Evolutionary conservation across 2,888 invertebrate species (phyloP), one percentile per base, ranked within the genome.

Genomic region (Lucinisca nassula): DNA sequence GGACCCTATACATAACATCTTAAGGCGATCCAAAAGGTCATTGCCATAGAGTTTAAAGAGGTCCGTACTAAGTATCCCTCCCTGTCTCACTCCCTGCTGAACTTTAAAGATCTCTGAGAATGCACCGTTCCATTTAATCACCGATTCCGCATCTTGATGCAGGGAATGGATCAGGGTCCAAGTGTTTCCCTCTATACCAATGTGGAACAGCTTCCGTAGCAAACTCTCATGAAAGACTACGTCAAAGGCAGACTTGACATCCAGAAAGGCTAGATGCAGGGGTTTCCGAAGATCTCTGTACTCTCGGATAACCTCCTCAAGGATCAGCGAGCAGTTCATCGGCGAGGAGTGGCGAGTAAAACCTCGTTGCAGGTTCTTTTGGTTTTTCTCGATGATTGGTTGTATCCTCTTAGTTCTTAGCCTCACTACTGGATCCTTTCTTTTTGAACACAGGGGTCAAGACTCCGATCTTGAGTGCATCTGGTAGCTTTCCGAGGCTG

Each of bases 181-280:
- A 0, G 21, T 0, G 24, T 76, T 35, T n/a, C 82, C 82, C 2
- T 70, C 35, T 24, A 78, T 51, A n/a, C 74, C 79, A 27, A 17
- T 35, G 30, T 40, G 21, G 30, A 30, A 84, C 35, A 84, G 40
- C 37, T 79, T 84, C 24, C 83, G 51, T 17, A 79, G 21, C 1
- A 84, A 79, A 55, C 79, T 84, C 10, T 40, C 6, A 58, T 78
- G 79, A 38, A 30, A 73, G 1, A 84, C 73, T 27, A 84, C 78
- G 30, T 84, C 83, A 38, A 84, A 74, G n/a, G 84, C 84, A 30
- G 79, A 73, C 35, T 84, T 84, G 1, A 79, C 74, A 45, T 84
- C 84, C 24, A 84, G 51, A 35, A 61, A 58, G 24, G 55, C 84
- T 1, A 74, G 24, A 35, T 61, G 61, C 4, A 40, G 38, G 0